A percentile compares a stretch with the other conserved stretches of the same genome.
These are phyloP conservation scores for Andrena trimmerana DNA, from an alignment of 2,888 invertebrate genomes.

Conservation along the genomic window DNA sequence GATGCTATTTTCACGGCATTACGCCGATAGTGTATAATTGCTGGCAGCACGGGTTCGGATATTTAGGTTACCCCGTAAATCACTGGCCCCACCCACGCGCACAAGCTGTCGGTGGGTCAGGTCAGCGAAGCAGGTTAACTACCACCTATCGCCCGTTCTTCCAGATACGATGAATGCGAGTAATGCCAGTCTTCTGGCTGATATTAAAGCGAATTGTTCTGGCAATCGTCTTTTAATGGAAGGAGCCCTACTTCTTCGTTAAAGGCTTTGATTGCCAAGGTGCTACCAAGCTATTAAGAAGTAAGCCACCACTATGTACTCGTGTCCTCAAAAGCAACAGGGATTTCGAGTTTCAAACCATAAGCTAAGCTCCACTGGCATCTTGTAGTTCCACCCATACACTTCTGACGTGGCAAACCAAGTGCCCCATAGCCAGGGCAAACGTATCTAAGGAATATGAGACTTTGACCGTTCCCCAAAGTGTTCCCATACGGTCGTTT, in stretches of 20 bases:
- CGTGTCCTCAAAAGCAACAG: too few species aligned
- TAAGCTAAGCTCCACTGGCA: too few species aligned
- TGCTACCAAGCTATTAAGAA: too few species aligned
- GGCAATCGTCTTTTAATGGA: not conserved
- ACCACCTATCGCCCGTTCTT: slow-evolving; percentile 37
- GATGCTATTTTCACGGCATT: slow-evolving; percentile 35
- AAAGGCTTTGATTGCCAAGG: too few species aligned
- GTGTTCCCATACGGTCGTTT: too few species aligned
- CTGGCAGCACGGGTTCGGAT: slow-evolving; percentile 19
- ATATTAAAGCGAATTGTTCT: not conserved
- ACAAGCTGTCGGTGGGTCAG: slow-evolving; percentile 34
- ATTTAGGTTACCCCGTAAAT: slow-evolving; percentile 55
- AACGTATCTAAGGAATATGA: too few species aligned
- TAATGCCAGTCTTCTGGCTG: slow-evolving; percentile 4
- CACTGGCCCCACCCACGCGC: slow-evolving; percentile 31
- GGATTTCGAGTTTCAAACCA: too few species aligned
- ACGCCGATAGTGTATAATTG: slow-evolving; percentile 45
- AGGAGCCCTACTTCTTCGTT: not conserved
- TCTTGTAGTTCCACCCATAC: too few species aligned
- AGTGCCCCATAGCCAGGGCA: too few species aligned
- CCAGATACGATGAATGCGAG: slow-evolving; percentile 22
- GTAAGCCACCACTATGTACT: too few species aligned
- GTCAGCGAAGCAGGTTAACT: slow-evolving; percentile 50
- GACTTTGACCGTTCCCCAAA: too few species aligned
- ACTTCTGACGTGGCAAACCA: too few species aligned